Conservation (phyloP, 1,140 invertebrate genomes). For the Triops longicaudatus region DNA sequence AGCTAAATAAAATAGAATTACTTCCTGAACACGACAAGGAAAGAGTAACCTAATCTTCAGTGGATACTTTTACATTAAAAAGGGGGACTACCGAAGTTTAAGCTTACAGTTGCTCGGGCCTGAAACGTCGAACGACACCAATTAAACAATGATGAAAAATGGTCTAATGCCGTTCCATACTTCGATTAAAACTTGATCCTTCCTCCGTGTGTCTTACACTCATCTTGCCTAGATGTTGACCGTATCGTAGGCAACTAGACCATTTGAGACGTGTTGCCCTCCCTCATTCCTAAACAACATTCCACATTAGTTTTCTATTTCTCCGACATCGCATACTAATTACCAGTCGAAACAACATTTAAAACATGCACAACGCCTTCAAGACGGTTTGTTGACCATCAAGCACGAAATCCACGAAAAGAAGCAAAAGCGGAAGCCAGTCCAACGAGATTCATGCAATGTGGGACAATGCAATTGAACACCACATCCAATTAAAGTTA, state of each 20-base stretch:
- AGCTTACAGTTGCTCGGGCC: neutral
- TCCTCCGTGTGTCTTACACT: neutral
- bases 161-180: neutral
- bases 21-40: neutral
- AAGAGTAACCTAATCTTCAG: neutral
- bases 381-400: neutral
- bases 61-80: neutral
- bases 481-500: neutral
- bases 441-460: neutral
- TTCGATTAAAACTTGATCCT: neutral
- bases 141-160: neutral
- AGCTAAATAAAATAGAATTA: neutral
- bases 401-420: neutral
- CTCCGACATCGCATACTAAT: neutral
- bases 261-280: conserved; percentile 30
- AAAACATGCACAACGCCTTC: neutral
- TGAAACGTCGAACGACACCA: conserved; percentile 2
- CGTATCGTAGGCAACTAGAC: conserved; percentile 29
- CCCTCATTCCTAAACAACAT: conserved; percentile 28
- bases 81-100: neutral
- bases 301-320: neutral
- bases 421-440: neutral
- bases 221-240: conserved; percentile 27
- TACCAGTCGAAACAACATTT: conserved; percentile 17
- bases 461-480: neutral